These are phyloP conservation scores for Hermaeophaga mercurialis DNA, from an alignment of 2,888 invertebrate genomes.

Conservation along the genomic window DNA sequence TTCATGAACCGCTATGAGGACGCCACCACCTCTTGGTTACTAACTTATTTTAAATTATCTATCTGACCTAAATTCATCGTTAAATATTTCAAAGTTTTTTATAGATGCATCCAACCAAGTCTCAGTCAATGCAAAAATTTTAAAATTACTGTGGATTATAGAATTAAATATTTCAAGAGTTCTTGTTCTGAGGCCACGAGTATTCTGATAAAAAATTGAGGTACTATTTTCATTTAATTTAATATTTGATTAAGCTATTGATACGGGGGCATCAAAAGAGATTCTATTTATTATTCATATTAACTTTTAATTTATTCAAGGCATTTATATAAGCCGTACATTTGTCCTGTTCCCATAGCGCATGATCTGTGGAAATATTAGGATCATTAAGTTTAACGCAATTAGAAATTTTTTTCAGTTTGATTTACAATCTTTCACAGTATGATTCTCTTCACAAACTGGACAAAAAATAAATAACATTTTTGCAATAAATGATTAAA, in stretches of 20 bases:
- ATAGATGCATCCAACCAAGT: not conserved
- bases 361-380: too few relatives aligned
- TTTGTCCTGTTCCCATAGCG: too few relatives aligned
- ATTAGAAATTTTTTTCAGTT: not conserved
- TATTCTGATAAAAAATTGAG: not conserved
- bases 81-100: not conserved
- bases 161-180: not conserved
- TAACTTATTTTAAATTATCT: too few relatives aligned
- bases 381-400: not conserved
- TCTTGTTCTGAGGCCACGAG: not conserved
- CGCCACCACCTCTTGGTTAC: too few relatives aligned
- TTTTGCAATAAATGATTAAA: not conserved
- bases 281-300: not conserved
- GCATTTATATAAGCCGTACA: not conserved
- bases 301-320: not conserved
- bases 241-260: not conserved
- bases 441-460: not conserved
- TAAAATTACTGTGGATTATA: not conserved
- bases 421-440: not conserved
- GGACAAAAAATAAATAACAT: too few relatives aligned
- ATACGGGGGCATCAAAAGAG: not conserved
- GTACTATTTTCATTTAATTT: not conserved
- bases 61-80: too few relatives aligned
- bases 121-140: not conserved
- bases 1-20: too few relatives aligned